phyloP scores from a whole-genome alignment of 2,113 vertebrate species.

The Eurystomus gularis region DNA sequence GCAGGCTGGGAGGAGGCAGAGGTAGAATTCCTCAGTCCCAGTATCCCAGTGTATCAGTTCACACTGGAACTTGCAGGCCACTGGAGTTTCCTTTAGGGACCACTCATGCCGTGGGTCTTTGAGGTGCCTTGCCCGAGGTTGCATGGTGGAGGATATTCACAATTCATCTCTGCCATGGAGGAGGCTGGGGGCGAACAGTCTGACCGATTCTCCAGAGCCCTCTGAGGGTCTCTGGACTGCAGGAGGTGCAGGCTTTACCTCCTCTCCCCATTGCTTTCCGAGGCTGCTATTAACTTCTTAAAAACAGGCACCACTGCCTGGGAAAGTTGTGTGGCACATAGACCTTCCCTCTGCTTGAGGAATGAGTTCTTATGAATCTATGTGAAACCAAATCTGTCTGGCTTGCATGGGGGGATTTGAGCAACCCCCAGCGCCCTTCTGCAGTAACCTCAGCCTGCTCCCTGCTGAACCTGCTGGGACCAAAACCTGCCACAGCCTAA shows the following conservation, averaged over 20 bases:
- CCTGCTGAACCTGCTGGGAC: not conserved
- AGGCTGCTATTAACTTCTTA: not conserved
- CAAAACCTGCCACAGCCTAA: not conserved
- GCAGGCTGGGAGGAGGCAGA: not conserved
- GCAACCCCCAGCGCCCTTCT: not conserved
- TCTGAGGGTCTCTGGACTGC: not conserved
- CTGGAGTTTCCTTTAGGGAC: not conserved
- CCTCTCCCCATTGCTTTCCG: not conserved
- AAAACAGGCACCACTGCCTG: not conserved
- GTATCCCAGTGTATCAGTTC: not conserved
- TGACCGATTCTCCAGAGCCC: not conserved
- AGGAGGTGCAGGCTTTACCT: not conserved
- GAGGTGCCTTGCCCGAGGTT: not conserved
- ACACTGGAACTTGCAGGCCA: not conserved
- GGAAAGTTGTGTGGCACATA: not conserved
- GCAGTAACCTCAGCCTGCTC: not conserved
- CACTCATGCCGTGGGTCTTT: rapidly evolving
- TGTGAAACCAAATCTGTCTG: not conserved
- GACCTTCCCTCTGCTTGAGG: not conserved
- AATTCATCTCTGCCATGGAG: not conserved
- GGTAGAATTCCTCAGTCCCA: not conserved
- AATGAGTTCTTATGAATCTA: not conserved
- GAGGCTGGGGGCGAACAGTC: not conserved
- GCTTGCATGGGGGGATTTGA: not conserved
- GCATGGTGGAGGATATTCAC: not conserved